Evolutionary conservation across 2,888 invertebrate genomes (phyloP).

Genomic region (Trichogramma evanescens): DNA sequence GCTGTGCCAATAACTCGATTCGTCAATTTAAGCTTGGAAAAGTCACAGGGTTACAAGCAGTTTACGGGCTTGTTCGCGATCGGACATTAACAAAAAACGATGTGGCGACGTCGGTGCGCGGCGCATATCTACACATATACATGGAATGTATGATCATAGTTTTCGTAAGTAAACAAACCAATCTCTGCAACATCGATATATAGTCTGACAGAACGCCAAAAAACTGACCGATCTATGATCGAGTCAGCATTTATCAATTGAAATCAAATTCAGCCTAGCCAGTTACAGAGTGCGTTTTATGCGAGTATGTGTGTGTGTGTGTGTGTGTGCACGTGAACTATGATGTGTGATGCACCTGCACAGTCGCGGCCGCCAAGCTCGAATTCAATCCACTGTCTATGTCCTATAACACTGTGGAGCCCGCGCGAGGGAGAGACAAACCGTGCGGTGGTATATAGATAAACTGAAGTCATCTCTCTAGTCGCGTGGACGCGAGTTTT

Average conservation of each 20-base stretch:
- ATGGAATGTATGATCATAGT: too few species aligned
- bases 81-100: slow-evolving; percentile 18
- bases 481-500: slow-evolving; percentile 24
- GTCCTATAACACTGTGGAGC: neutral
- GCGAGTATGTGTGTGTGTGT: too few species aligned
- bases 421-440: neutral
- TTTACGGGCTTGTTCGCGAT: slow-evolving; percentile 10
- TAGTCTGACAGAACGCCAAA: slow-evolving; percentile 10
- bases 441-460: neutral
- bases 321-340: neutral
- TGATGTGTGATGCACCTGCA: neutral
- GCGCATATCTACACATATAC: neutral
- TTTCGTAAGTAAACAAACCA: slow-evolving; percentile 16
- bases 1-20: neutral
- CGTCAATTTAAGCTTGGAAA: slow-evolving; percentile 6
- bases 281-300: slow-evolving; percentile 1
- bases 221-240: slow-evolving; percentile 16
- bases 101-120: neutral
- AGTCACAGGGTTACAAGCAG: slow-evolving; percentile 8
- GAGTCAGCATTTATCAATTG: slow-evolving; percentile 15
- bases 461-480: slow-evolving; percentile 12
- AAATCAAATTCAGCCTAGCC: slow-evolving; percentile 20
- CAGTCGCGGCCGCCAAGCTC: slow-evolving; percentile 1
- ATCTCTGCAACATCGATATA: slow-evolving; percentile 6
- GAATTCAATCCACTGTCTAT: neutral